These are phyloP conservation scores for Ictalurus furcatus DNA, from an alignment of 2,113 vertebrate genomes.

Conservation along the genomic window DNA sequence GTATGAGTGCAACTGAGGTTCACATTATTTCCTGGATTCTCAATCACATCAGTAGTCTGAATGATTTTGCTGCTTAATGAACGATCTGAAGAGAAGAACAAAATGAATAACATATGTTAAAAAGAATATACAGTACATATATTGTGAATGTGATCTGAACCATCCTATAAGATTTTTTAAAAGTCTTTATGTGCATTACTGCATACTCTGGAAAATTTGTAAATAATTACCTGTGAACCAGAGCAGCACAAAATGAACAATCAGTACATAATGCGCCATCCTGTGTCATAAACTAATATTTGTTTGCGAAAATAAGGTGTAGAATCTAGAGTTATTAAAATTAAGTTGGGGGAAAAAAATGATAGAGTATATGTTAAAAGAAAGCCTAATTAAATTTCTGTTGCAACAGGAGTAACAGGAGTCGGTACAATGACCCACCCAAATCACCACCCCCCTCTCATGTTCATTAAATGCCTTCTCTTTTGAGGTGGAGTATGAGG, in stretches of 20 bases:
- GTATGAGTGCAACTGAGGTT: conserved; percentile 47
- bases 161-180: not conserved
- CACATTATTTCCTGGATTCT: conserved; percentile 7
- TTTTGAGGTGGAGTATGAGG: not conserved
- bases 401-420: not conserved
- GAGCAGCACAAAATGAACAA: conserved; percentile 17
- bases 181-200: not conserved
- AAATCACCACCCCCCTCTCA: not conserved
- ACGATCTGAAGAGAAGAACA: conserved; percentile 20
- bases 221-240: conserved; percentile 39
- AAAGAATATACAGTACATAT: not conserved
- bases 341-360: not conserved
- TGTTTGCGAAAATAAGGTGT: not conserved
- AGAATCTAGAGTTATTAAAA: too few species aligned
- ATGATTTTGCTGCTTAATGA: conserved; percentile 6
- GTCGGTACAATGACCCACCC: not conserved
- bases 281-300: not conserved
- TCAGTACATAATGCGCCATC: conserved; percentile 5
- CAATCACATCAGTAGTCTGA: conserved; percentile 38
- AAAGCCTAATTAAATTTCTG: not conserved
- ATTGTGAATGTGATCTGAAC: not conserved
- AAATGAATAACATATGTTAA: not conserved
- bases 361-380: not conserved
- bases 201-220: not conserved
- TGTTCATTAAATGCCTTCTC: not conserved